Evolutionary conservation across 2,888 invertebrate species (phyloP).

Genomic region (Scaptomyza cyrtandrae): DNA sequence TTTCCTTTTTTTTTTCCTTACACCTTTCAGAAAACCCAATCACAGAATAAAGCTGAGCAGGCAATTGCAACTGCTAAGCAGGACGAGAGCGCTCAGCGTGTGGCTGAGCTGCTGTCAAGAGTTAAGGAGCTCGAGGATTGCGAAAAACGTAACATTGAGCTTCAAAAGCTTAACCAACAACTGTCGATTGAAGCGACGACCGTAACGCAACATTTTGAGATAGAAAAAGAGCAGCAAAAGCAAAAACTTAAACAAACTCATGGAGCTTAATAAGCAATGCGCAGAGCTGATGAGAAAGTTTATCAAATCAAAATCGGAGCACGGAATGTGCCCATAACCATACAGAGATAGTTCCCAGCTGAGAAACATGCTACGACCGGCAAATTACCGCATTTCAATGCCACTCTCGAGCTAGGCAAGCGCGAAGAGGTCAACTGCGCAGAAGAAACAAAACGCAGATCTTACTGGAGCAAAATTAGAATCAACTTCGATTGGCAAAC

Average conservation of each 20-base stretch:
- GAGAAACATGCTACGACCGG: too few relatives aligned
- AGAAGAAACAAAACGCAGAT: too few relatives aligned
- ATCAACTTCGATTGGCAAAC: constrained; percentile 30
- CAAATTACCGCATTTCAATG: too few relatives aligned
- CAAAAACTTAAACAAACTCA: too few relatives aligned
- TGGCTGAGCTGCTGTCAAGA: neutral
- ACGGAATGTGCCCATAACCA: too few relatives aligned
- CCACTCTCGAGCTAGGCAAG: too few relatives aligned
- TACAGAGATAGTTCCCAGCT: too few relatives aligned
- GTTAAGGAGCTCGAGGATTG: neutral
- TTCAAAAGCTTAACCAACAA: constrained; percentile 5
- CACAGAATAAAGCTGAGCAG: neutral
- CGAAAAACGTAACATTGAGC: neutral
- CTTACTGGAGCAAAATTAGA: too few relatives aligned
- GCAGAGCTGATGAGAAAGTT: too few relatives aligned
- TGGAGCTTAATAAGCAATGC: too few relatives aligned
- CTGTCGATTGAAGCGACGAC: neutral
- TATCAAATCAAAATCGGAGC: neutral
- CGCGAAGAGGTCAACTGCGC: too few relatives aligned
- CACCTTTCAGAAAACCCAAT: constrained; percentile 4
- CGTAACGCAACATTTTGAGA: neutral
- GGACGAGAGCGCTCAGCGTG: neutral
- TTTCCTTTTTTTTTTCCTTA: neutral
- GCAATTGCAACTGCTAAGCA: neutral
- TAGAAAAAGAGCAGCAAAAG: neutral